Conservation (phyloP, 2,797 vertebrate genomes). For the Ataeniobius toweri region DNA sequence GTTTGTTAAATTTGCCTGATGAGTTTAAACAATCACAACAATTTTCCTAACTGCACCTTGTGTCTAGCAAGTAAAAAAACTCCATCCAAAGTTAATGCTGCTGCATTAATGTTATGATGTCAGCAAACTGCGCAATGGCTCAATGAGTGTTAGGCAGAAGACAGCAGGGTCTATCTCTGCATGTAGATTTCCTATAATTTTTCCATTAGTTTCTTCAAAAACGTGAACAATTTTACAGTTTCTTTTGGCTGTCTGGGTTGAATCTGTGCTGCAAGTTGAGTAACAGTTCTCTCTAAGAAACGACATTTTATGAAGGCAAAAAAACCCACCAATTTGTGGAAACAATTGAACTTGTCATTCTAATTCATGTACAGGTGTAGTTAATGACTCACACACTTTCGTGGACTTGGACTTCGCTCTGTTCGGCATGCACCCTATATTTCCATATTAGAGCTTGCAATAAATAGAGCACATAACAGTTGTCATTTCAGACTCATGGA, state of each 20-base stretch:
- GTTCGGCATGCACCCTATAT: neutral
- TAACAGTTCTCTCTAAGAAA: slow-evolving; percentile 3
- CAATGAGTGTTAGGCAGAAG: neutral
- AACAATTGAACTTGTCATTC: slow-evolving; percentile 21
- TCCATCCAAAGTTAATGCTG: neutral
- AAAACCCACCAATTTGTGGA: slow-evolving; percentile 6
- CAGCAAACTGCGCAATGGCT: neutral
- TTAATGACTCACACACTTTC: slow-evolving; percentile 3
- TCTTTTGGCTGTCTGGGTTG: neutral
- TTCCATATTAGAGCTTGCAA: slow-evolving; percentile 11
- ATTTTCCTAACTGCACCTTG: neutral
- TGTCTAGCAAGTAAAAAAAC: neutral
- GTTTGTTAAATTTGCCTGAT: neutral
- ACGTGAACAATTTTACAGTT: neutral
- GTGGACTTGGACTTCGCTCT: neutral
- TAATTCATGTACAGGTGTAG: slow-evolving; percentile 2
- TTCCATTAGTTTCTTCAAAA: too few species aligned
- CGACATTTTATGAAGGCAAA: neutral
- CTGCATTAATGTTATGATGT: neutral
- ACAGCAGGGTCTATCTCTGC: neutral
- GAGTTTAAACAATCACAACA: neutral
- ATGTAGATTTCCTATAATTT: neutral
- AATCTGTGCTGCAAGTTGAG: slow-evolving; percentile 6
- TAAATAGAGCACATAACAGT: slow-evolving; percentile 13
- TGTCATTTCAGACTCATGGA: neutral